These are phyloP conservation scores for Eretmochelys imbricata DNA, from an alignment of 2,113 vertebrate genomes.

Conservation along the genomic window DNA sequence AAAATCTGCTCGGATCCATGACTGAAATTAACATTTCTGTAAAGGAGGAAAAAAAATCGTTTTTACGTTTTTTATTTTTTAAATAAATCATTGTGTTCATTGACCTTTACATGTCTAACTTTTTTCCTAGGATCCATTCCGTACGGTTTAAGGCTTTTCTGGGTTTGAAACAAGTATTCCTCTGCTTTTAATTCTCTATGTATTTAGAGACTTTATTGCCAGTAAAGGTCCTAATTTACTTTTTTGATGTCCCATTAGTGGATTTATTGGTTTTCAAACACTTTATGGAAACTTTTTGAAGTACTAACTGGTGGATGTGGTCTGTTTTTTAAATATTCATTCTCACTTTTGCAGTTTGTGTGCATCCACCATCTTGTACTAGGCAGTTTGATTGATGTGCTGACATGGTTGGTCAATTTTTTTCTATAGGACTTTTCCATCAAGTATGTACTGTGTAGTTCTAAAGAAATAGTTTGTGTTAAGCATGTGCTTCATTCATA, in stretches of 20 bases:
- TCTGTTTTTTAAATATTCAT: constrained; percentile 68
- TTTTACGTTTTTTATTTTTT: constrained; percentile 89
- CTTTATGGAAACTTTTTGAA: constrained; percentile 74
- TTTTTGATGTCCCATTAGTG: constrained; percentile 60
- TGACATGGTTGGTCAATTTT: constrained; percentile 74
- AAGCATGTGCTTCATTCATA: constrained; percentile 84
- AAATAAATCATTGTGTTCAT: constrained; percentile 88
- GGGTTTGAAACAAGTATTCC: constrained; percentile 47
- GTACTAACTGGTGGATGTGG: constrained; percentile 72
- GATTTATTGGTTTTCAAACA: constrained; percentile 62
- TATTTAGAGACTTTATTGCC: constrained; percentile 68
- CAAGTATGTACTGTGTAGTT: constrained; percentile 80
- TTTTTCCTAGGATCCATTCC: constrained; percentile 83
- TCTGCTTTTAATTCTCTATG: constrained; percentile 59
- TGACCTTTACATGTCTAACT: constrained; percentile 84
- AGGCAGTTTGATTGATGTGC: constrained; percentile 70
- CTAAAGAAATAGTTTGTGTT: constrained; percentile 80
- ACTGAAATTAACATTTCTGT: constrained; percentile 83
- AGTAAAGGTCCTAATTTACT: constrained; percentile 62
- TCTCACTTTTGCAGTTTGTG: constrained; percentile 62
- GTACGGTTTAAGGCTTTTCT: constrained; percentile 75
- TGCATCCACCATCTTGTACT: constrained; percentile 79
- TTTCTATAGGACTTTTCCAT: constrained; percentile 78
- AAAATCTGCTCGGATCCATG: constrained; percentile 81
- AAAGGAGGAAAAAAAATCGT: constrained; percentile 78